Conservation (phyloP, 2,113 vertebrate species). For the Sorex fumeus region DNA sequence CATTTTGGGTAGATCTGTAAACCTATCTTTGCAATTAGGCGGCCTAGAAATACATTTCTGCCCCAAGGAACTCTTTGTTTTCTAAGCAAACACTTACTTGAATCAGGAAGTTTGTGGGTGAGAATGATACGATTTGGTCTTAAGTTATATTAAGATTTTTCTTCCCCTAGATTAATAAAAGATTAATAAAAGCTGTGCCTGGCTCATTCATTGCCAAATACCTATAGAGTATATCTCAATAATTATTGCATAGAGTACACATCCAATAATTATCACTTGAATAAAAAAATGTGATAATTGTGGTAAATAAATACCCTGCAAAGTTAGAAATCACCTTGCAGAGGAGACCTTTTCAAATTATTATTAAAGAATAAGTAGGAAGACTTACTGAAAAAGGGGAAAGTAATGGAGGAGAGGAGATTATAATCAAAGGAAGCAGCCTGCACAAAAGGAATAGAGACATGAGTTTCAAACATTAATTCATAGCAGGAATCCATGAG, state of each 20-base stretch:
- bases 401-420: neutral
- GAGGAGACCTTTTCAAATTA: neutral
- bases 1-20: neutral
- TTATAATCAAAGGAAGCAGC: neutral
- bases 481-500: constrained; percentile 2
- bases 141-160: constrained; percentile 40
- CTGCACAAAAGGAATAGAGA: neutral
- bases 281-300: neutral
- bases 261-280: constrained; percentile 31
- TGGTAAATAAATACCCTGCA: neutral
- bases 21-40: neutral
- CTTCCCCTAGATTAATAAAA: constrained; percentile 49
- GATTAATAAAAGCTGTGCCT: neutral
- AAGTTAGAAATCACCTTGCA: neutral
- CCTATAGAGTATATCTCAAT: neutral
- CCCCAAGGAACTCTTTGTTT: constrained; percentile 16
- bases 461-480: neutral
- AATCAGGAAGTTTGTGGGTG: neutral
- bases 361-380: neutral
- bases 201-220: constrained; percentile 27
- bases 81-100: neutral
- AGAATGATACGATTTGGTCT: constrained; percentile 14
- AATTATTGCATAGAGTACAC: neutral
- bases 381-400: neutral
- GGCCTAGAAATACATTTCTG: neutral